Base-by-base conservation (phyloP, 2,113 vertebrate species). In the Emydura subglobosa region DNA sequence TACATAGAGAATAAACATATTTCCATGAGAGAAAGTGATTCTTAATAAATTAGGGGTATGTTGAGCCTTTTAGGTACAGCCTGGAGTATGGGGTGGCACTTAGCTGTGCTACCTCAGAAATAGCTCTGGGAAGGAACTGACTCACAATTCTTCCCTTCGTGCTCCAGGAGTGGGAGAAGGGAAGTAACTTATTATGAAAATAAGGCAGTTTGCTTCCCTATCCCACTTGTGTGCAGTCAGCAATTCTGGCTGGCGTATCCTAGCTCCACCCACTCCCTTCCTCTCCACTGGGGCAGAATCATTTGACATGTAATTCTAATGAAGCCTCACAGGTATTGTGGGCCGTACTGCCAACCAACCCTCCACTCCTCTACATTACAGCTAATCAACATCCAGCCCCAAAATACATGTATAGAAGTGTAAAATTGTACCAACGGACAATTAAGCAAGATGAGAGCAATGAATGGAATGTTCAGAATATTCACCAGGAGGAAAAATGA, bases 21-120 rank as follows among this genome's bases (percentile, higher is more conserved):
- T 93, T 86, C 34, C 81, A 79, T 25, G 47, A 55, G 74, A 19
- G 91, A 27, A 47, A 81, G 9, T 25, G 54, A 34, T 22, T 79
- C 14, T 59, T 61, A 34, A 16, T 76, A 54, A 0, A 0, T 0
- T 9, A 95, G 42, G 2, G 39, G 47, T 88, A 10, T 3, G 31
- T 7, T 3, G 0, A 92, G 93, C 59, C 89, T 89, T 95, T 92
- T 78, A 0, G 1, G 19, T 57, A 0, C 8, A 10, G 81, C 25
- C 12, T 34, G 13, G 13, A n/a, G 39, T 57, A 42, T 57, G n/a
- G 53, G 14, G n/a, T 29, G 53, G n/a, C 25, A 53, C 14, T 57
- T 57, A 55, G 39, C 39, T 79, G 49, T 29, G 10, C 10, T 50
- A 31, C 49, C 79, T 80, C 19, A 24, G 50, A 89, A 44, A 83